Evolutionary conservation across 2,888 invertebrate species (phyloP).

Genomic region (Pseudolycoriella hygida): DNA sequence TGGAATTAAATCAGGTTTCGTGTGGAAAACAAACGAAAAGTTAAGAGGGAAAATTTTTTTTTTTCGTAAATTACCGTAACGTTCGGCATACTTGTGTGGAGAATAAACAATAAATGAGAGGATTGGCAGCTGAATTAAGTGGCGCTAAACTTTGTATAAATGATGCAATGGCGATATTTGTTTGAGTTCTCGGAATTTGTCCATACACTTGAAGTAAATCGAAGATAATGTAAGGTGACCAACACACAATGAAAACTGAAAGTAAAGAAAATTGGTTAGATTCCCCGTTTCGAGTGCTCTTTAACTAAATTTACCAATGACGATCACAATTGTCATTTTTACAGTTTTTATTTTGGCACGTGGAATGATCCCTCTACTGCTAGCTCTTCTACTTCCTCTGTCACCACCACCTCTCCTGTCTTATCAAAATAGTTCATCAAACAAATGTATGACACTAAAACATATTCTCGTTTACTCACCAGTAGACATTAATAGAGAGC

Average conservation of each 20-base stretch:
- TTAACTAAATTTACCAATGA: conserved; percentile 37
- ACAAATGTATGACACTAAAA: background rate
- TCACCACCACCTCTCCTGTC: conserved; percentile 15
- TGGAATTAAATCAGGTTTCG: too few relatives aligned
- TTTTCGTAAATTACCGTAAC: conserved; percentile 42
- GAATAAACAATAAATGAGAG: conserved; percentile 85
- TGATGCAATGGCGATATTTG: conserved; percentile 68
- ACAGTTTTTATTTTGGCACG: conserved; percentile 92
- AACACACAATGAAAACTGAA: conserved; percentile 76
- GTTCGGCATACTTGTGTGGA: conserved; percentile 75
- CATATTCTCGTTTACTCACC: conserved; percentile 14
- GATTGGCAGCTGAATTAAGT: conserved; percentile 85
- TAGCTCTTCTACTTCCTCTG: conserved; percentile 52
- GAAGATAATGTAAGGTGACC: conserved; percentile 90
- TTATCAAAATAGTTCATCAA: background rate
- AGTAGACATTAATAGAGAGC: conserved; percentile 25
- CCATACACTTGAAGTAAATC: conserved; percentile 80
- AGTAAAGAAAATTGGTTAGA: background rate
- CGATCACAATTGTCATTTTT: conserved; percentile 94
- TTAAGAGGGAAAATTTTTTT: background rate
- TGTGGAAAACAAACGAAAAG: conserved; percentile 10
- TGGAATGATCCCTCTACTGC: conserved; percentile 84
- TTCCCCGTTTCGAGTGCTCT: background rate
- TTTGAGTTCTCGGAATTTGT: conserved; percentile 59
- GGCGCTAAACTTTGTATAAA: conserved; percentile 85